A percentile compares a stretch with the other conserved stretches of the same genome.
Evolutionary conservation across 2,113 vertebrate genomes (phyloP).

Genomic region (Lipotes vexillifer): DNA sequence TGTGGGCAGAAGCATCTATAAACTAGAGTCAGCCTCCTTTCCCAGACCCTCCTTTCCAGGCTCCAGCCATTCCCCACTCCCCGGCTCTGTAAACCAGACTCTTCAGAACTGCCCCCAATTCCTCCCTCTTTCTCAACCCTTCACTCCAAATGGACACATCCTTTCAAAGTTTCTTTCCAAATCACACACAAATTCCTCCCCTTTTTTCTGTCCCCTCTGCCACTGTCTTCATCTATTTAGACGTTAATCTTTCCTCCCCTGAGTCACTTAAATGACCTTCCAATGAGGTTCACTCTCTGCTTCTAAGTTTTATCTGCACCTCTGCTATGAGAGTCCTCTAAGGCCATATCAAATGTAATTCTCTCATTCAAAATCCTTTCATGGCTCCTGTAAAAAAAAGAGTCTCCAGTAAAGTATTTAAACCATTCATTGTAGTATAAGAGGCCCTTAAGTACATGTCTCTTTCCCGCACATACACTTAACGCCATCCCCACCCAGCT

Average conservation of each 20-base stretch:
- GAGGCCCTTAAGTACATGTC: neutral
- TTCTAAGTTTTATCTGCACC: neutral
- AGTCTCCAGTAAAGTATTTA: neutral
- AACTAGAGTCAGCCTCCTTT: no score
- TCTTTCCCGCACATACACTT: neutral
- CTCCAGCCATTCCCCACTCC: no score
- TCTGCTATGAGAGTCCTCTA: neutral
- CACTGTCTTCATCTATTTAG: neutral
- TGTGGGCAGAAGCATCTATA: no score
- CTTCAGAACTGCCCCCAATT: no score
- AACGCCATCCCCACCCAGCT: neutral
- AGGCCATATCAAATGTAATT: neutral
- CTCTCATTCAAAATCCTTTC: neutral
- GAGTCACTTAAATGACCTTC: neutral
- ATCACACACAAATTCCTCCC: no score
- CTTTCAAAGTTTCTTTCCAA: no score
- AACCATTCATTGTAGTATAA: neutral
- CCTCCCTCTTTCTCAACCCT: no score
- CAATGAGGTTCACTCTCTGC: neutral
- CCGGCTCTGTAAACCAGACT: no score
- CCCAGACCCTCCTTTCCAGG: no score
- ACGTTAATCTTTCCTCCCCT: neutral
- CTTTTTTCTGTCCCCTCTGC: neutral
- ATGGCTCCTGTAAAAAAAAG: neutral
- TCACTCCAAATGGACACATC: no score